phyloP scores from a whole-genome alignment of 1,140 invertebrate species.

The Lucilia sericata region DNA sequence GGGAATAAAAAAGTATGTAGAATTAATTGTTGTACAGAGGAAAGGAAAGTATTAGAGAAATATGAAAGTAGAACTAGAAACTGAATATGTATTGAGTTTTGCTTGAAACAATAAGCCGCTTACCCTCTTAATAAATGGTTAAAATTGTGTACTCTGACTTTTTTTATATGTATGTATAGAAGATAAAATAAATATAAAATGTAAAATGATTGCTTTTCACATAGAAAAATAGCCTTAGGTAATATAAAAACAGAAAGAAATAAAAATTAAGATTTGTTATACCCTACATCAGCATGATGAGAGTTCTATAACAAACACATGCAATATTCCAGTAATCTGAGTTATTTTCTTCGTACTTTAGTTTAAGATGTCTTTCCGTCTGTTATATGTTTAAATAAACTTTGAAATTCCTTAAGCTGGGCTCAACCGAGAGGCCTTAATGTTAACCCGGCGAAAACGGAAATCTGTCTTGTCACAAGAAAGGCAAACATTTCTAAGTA shows the following conservation, averaged over 20 bases:
- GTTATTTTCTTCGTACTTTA: no score
- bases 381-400: no score
- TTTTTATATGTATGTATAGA: background rate
- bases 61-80: background rate
- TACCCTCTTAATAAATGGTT: constrained; percentile 11
- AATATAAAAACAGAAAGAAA: background rate
- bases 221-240: background rate
- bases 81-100: background rate
- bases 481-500: no score
- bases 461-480: no score
- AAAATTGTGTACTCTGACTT: background rate
- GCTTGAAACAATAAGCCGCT: background rate
- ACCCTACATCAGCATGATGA: no score
- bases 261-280: background rate
- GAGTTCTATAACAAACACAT: no score
- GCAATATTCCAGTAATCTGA: no score
- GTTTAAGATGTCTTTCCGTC: no score
- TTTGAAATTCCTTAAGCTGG: no score
- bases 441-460: no score
- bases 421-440: no score
- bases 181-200: background rate
- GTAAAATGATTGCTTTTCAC: background rate
- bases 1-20: background rate
- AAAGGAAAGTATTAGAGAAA: background rate
- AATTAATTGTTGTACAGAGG: background rate